phyloP scores from a whole-genome alignment of 2,797 vertebrate genomes.

The Coluber constrictor region DNA sequence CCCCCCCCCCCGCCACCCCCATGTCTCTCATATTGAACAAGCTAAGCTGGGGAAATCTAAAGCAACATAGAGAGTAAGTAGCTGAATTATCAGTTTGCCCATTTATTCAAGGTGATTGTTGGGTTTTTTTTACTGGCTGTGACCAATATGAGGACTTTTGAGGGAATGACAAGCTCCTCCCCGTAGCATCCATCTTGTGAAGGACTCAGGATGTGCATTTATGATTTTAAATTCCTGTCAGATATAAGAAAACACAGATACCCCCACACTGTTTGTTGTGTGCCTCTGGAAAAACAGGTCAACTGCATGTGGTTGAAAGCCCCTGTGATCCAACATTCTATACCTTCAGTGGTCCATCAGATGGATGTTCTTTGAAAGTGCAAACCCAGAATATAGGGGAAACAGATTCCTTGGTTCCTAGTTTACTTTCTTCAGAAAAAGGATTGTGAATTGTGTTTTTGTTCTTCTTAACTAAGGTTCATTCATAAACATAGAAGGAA shows the following conservation, averaged over 20 bases:
- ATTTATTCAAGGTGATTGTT: background rate
- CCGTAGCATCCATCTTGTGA: background rate
- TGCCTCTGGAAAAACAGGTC: background rate
- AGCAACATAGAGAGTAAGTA: background rate
- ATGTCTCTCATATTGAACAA: background rate
- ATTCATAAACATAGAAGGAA: too few relatives aligned
- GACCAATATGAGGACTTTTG: background rate
- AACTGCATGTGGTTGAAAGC: background rate
- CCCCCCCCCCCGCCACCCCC: too few relatives aligned
- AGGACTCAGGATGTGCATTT: background rate
- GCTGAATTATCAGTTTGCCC: background rate
- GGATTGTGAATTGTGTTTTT: background rate
- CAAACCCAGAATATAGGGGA: background rate
- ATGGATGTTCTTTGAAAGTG: background rate
- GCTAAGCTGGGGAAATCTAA: background rate
- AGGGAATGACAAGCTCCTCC: background rate
- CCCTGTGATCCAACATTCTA: background rate
- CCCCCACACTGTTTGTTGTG: background rate
- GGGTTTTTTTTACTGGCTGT: background rate
- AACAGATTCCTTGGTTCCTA: background rate
- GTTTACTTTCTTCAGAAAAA: background rate
- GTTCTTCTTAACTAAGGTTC: background rate
- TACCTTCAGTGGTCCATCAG: background rate
- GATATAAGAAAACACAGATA: background rate
- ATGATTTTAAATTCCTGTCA: background rate